phyloP scores from a whole-genome alignment of 1,140 invertebrate genomes.

The Chlorops oryzae region DNA sequence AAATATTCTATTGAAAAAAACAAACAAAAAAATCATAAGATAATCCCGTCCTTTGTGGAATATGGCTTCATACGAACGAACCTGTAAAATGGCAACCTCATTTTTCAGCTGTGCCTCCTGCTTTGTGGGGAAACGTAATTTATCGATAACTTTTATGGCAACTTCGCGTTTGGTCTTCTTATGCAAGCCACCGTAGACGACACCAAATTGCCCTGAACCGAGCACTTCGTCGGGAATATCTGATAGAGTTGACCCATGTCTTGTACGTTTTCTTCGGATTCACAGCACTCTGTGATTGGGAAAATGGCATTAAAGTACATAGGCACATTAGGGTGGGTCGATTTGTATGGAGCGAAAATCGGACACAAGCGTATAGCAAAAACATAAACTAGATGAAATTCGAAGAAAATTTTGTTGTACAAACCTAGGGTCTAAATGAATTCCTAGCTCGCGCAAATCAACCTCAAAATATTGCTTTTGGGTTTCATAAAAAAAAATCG shows the following conservation, averaged over 20 bases:
- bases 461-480: too few relatives aligned
- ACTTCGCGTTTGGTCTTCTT: conserved; percentile 77
- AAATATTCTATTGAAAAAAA: conserved; percentile 80
- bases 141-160: conserved; percentile 97
- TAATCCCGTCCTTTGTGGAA: too few relatives aligned
- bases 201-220: conserved; percentile 96
- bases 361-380: too few relatives aligned
- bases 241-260: conserved; percentile 89
- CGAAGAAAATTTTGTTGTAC: not conserved
- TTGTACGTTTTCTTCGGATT: conserved; percentile 65
- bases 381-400: not conserved
- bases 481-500: too few relatives aligned
- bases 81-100: conserved; percentile 93
- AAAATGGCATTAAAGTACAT: too few relatives aligned
- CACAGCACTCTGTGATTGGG: conserved; percentile 42
- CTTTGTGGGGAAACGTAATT: conserved; percentile 95
- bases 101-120: conserved; percentile 98
- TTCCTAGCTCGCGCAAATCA: too few relatives aligned
- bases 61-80: too few relatives aligned
- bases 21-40: conserved; percentile 1
- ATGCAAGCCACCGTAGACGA: conserved; percentile 93
- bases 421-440: not conserved
- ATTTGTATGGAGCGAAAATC: too few relatives aligned
- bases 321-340: too few relatives aligned
- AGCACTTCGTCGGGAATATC: conserved; percentile 96